Base-by-base conservation (phyloP, 2,113 vertebrate genomes). In the Gobiocypris rarus region DNA sequence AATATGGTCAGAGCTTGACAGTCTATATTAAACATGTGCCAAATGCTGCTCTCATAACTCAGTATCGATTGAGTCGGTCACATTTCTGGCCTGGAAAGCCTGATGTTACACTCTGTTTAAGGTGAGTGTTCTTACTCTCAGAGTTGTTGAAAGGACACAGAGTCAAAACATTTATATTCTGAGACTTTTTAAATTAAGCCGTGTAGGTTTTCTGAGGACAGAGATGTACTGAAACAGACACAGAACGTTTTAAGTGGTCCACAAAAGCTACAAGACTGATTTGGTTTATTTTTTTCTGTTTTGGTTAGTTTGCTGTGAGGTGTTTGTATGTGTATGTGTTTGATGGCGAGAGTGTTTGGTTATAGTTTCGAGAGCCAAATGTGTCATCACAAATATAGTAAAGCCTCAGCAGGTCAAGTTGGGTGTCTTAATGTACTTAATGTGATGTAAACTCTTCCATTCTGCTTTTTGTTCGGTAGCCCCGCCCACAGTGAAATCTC, bases 31-130 rank as follows among this genome's bases (percentile, higher is more conserved):
- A 43, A 11, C 41, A 8, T 41, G 38, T 76, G 52, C 75, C 75
- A 76, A 41, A 77, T 41, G 31, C 50, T 56, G 48, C 74, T 76
- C 31, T 76, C 31, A 76, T 56, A 76, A 38, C 10, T 34, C 50
- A 56, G 4, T 11, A n/a, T 13, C 11, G 5, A 76, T 76, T 56
- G 28, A n/a, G 31, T 38, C 28, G 45, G 73, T 75, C 73, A 75
- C 73, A 52, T 48, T 75, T 75, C 73, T 77, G 31, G 75, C 10
- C 17, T n/a, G 26, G 9, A 38, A 22, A 38, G 31, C 31, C n/a
- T 59, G 54, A 41, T 3, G 2, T 19, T 56, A n/a, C 2, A 38
- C 38, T 11, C 19, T 58, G 28, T 38, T 76, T 56, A 58, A 77
- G 31, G 75, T 58, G 22, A 59, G 52, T n/a, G 50, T 17, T 75